Conservation (phyloP, 1,140 invertebrate species). For the Mactra quadrangularis region DNA sequence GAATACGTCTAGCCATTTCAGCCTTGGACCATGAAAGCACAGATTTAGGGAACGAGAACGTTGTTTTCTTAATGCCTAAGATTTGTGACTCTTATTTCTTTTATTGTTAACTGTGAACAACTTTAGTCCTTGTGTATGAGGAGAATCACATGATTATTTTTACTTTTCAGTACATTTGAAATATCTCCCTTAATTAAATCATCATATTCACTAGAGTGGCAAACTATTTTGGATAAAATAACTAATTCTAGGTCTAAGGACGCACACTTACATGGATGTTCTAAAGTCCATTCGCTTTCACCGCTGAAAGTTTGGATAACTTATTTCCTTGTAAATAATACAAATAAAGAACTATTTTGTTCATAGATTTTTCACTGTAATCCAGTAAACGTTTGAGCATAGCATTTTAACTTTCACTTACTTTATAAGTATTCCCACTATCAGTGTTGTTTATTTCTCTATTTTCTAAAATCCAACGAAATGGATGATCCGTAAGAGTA, state of each 20-base stretch:
- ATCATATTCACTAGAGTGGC: no score
- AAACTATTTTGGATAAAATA: no score
- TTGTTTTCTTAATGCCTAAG: background rate
- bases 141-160: no score
- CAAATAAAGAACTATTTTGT: constrained; percentile 18
- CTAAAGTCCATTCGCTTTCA: constrained; percentile 33
- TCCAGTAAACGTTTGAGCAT: constrained; percentile 23
- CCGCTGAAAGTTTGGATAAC: constrained; percentile 22
- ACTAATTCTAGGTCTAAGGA: no score
- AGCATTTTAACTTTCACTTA: constrained; percentile 12
- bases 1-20: constrained; percentile 14
- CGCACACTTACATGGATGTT: background rate
- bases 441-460: constrained; percentile 31
- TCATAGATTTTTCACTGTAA: constrained; percentile 16
- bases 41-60: constrained; percentile 31
- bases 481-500: constrained; percentile 1
- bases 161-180: no score
- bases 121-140: no score
- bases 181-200: background rate
- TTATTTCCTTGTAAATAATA: constrained; percentile 39
- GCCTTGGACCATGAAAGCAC: constrained; percentile 43
- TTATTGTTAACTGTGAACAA: background rate
- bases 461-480: constrained; percentile 24
- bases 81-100: background rate
- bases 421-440: constrained; percentile 13